These are phyloP conservation scores for Andrena marginata DNA, from an alignment of 2,888 invertebrate genomes.

Conservation along the genomic window DNA sequence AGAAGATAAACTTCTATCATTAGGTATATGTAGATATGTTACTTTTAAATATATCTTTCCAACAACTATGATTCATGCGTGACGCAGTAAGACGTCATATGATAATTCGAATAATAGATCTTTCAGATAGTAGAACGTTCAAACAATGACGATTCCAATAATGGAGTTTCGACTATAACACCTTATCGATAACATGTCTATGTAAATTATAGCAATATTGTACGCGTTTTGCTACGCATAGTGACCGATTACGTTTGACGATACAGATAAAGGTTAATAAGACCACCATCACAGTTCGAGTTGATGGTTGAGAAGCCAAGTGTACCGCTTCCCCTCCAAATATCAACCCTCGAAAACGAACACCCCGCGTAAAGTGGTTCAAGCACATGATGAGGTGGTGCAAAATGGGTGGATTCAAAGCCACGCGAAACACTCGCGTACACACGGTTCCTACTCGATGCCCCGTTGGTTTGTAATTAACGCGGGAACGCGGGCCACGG, in stretches of 20 bases:
- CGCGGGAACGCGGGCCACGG: conserved; percentile 3
- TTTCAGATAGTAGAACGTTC: no score
- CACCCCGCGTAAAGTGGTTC: background rate
- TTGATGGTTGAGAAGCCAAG: background rate
- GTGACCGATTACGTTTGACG: background rate
- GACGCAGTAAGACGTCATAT: no score
- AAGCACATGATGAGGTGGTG: background rate
- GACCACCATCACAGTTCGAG: background rate
- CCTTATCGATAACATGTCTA: no score
- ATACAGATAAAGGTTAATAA: conserved; percentile 1
- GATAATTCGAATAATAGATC: no score
- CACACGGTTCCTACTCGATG: background rate
- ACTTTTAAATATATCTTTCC: no score
- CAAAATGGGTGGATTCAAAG: background rate
- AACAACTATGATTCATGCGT: no score
- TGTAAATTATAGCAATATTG: no score
- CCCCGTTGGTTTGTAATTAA: conserved; percentile 31
- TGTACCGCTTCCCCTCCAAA: background rate
- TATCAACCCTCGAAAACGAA: conserved; percentile 7
- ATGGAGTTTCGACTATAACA: no score
- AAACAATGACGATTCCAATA: no score
- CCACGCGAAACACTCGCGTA: background rate
- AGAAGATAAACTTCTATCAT: no score
- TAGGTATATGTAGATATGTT: no score
- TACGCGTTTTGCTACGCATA: no score